These are phyloP conservation scores for Myiozetetes cayanensis DNA, from an alignment of 2,113 vertebrate species.

Conservation along the genomic window DNA sequence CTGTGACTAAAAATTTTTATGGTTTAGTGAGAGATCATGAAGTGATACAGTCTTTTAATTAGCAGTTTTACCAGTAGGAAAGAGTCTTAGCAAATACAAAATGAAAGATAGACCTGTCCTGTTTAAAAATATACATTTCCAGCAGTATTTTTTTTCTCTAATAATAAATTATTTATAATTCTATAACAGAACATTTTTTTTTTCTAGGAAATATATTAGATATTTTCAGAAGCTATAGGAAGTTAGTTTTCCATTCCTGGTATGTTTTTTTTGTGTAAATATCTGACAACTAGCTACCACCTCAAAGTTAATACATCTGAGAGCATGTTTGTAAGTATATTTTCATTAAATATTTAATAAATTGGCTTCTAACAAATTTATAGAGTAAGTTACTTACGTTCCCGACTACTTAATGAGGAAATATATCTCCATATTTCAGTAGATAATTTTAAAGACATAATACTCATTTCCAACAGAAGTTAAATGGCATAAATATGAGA, in stretches of 20 bases:
- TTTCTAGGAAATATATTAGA: background rate
- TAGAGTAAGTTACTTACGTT: background rate
- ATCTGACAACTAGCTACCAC: background rate
- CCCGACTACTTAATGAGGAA: background rate
- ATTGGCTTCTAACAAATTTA: background rate
- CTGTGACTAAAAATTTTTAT: rapidly evolving
- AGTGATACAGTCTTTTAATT: background rate
- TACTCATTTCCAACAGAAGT: background rate
- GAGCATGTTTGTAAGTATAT: background rate
- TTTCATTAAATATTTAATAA: background rate
- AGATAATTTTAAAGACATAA: background rate
- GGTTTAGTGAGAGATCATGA: background rate
- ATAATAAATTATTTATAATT: background rate
- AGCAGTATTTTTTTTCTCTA: background rate
- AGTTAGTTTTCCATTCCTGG: background rate
- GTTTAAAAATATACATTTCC: background rate
- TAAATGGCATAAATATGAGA: background rate
- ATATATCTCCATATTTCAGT: background rate
- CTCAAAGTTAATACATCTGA: background rate
- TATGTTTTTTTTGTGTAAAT: background rate
- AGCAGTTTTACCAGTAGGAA: background rate
- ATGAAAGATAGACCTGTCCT: background rate
- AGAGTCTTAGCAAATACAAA: background rate
- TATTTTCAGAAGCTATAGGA: background rate
- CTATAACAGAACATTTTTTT: background rate